Base-by-base conservation (phyloP, 2,888 invertebrate species). In the Synergus laeviventris region DNA sequence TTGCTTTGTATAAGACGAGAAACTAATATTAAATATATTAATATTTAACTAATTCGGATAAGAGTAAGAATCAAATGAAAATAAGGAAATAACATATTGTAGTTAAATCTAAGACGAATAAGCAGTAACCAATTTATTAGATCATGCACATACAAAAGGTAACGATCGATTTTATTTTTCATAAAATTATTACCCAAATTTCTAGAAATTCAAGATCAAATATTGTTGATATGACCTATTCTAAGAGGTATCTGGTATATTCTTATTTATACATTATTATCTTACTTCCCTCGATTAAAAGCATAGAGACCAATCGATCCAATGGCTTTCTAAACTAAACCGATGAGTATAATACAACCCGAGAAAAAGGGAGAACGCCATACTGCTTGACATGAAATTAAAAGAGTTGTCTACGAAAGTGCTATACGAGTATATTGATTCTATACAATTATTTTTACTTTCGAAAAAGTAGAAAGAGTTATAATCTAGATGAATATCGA, bases 321-420 rank as follows among this genome's bases (percentile, higher is more conserved):
- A 59, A 59, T 12, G 14, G 59, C 59, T 59, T 59, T 59, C 59
- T 59, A 59, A 59, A 59, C 14, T 42, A 11, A 42, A 42, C 42
- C 14, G 42, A 42, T 42, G 42, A 11, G 42, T 14, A 42, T 31
- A 31, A 31, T 5, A 12, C 5, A 24, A 21, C 14, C 24, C 21
- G 24, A 59, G 59, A 59, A 56, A 56, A 59, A 59, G 24, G 9
- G 49, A 49, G 21, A 59, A 59, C 24, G 21, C 59, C 18, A 59
- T 14, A 59, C 5, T 24, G 14, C 21, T 24, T 24, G 59, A 14
- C 59, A 24, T 24, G 24, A 12, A 24, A 59, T 24, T 2, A 24
- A 24, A 24, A 14, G 14, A 42, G 14, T 14, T 42, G 11, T 42
- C 14, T 42, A 31, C 31, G 31, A n/a, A n/a, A 31, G 31, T 31